Conservation (phyloP, 2,888 invertebrate genomes). For the Agrenia bidenticulata region DNA sequence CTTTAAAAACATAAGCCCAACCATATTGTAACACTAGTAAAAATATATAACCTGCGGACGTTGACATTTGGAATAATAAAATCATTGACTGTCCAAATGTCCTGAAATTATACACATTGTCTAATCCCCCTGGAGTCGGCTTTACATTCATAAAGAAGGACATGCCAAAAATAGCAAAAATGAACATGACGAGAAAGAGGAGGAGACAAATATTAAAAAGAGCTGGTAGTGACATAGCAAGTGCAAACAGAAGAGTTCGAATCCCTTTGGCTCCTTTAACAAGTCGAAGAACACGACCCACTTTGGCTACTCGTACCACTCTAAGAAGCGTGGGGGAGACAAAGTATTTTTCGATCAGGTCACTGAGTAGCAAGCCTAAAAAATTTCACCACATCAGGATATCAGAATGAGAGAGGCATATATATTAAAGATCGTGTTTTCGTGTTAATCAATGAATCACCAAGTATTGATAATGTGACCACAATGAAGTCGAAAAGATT, state of each 20-base stretch:
- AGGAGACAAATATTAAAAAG: conserved; percentile 98
- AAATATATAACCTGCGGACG: conserved; percentile 66
- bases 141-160: conserved; percentile 99
- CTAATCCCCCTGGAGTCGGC: conserved; percentile 76
- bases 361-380: conserved; percentile 94
- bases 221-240: conserved; percentile 98
- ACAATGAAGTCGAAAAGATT: conserved; percentile 99
- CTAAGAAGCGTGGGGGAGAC: conserved; percentile 96
- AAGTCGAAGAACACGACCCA: conserved; percentile 92
- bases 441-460: no score
- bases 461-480: conserved; percentile 60
- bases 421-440: no score
- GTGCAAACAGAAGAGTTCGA: conserved; percentile 91
- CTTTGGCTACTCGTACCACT: conserved; percentile 97
- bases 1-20: neutral
- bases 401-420: conserved; percentile 54
- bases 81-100: conserved; percentile 99
- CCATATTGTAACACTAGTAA: neutral
- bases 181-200: conserved; percentile 98
- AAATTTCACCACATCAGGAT: conserved; percentile 8
- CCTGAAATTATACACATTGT: conserved; percentile 97
- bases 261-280: conserved; percentile 99
- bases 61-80: conserved; percentile 96
- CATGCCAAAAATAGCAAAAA: conserved; percentile 99
- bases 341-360: conserved; percentile 95